phyloP scores from a whole-genome alignment of 1,140 invertebrate species.

The Metaphire vulgaris region DNA sequence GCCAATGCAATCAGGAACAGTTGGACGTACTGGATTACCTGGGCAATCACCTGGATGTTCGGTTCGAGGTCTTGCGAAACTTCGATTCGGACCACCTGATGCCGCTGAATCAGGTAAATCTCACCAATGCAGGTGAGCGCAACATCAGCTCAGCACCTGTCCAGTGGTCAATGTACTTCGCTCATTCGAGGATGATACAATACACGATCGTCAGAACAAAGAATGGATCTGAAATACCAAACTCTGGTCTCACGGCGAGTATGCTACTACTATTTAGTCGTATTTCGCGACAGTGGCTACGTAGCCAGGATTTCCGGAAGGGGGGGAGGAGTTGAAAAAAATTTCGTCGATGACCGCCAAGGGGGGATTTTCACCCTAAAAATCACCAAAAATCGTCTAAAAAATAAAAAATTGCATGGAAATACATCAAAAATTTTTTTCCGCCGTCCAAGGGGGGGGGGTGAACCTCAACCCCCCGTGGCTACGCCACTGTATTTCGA shows the following conservation, averaged over 20 bases:
- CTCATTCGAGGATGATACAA: constrained; percentile 28
- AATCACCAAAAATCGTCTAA: too few species aligned
- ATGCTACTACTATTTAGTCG: neutral
- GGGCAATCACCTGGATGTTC: constrained; percentile 28
- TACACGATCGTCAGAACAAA: neutral
- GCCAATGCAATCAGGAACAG: neutral
- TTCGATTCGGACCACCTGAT: too few species aligned
- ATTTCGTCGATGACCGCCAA: neutral
- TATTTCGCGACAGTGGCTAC: too few species aligned
- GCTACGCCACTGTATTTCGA: too few species aligned
- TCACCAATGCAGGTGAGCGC: constrained; percentile 33
- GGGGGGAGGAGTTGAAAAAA: neutral
- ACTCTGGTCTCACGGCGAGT: neutral
- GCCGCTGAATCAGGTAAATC: neutral
- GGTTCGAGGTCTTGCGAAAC: constrained; percentile 37
- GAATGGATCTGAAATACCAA: neutral
- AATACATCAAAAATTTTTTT: too few species aligned
- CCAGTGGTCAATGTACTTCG: constrained; percentile 26
- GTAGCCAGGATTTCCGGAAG: too few species aligned
- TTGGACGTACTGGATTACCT: constrained; percentile 35
- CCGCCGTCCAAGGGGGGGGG: too few species aligned
- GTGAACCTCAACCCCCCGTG: too few species aligned
- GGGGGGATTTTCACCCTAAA: neutral
- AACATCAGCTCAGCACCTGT: constrained; percentile 31
- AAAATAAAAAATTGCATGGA: too few species aligned